These are phyloP conservation scores for Chrysomallon squamiferum DNA, from an alignment of 1,140 invertebrate species.

Conservation along the genomic window DNA sequence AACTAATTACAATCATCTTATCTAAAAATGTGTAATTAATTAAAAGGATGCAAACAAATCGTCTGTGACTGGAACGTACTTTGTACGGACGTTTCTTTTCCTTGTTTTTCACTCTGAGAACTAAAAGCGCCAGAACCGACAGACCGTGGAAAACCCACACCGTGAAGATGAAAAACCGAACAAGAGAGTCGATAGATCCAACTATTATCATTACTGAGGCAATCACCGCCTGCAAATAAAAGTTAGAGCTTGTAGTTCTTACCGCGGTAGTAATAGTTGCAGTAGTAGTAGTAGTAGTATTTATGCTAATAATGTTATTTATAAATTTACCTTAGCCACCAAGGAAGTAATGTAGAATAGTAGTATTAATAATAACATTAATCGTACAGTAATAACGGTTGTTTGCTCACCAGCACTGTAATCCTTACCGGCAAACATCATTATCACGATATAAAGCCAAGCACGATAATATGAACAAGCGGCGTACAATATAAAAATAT, in stretches of 20 bases:
- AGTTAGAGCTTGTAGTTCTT: background rate
- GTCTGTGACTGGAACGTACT: slow-evolving; percentile 12
- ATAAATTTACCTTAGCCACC: background rate
- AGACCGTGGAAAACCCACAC: slow-evolving; percentile 42
- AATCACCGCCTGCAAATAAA: slow-evolving; percentile 20
- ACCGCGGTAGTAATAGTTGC: background rate
- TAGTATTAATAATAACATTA: too few relatives aligned
- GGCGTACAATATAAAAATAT: too few relatives aligned
- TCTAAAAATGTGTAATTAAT: background rate
- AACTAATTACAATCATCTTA: background rate
- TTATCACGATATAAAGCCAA: too few relatives aligned
- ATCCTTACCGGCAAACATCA: too few relatives aligned
- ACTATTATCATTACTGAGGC: slow-evolving; percentile 25
- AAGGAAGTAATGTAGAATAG: background rate
- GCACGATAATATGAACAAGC: too few relatives aligned
- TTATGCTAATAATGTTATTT: too few relatives aligned
- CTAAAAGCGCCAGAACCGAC: slow-evolving; percentile 24
- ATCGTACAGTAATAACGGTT: too few relatives aligned
- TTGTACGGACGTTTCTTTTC: slow-evolving; percentile 31
- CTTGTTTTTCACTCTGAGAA: slow-evolving; percentile 34
- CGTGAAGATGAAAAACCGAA: slow-evolving; percentile 38
- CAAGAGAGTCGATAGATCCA: slow-evolving; percentile 15
- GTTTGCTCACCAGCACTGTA: too few relatives aligned
- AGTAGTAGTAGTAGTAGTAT: too few relatives aligned
- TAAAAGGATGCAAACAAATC: background rate